Conservation (phyloP, 2,797 vertebrate species). For the Lagocephalus sceleratus region DNA sequence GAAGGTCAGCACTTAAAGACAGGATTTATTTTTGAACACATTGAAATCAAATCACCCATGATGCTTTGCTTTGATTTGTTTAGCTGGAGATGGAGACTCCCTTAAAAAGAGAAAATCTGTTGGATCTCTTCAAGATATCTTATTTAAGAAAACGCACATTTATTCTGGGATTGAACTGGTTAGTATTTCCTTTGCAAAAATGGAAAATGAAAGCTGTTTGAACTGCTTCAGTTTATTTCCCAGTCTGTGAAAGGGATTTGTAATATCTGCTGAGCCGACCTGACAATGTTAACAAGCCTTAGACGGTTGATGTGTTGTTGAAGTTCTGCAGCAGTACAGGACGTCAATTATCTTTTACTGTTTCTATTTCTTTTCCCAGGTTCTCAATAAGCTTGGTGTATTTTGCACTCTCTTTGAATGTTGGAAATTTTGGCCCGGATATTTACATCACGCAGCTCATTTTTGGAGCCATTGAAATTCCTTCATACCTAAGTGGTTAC, state of each 20-base stretch:
- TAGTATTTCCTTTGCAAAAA: neutral
- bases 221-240: no score
- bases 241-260: no score
- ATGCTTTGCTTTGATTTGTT: neutral
- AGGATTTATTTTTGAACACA: neutral
- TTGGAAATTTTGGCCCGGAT: conserved; percentile 54
- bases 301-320: no score
- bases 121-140: conserved; percentile 75
- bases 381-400: conserved; percentile 80
- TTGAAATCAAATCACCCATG: neutral
- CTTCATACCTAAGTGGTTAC: conserved; percentile 62
- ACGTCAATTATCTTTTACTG: no score
- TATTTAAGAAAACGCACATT: conserved; percentile 70
- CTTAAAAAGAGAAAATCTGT: conserved; percentile 37
- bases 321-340: no score
- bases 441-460: conserved; percentile 82
- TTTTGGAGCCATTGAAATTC: conserved; percentile 79
- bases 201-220: neutral
- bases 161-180: conserved; percentile 50
- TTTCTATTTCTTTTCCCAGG: conserved; percentile 54
- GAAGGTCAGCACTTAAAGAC: conserved; percentile 60
- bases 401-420: conserved; percentile 79
- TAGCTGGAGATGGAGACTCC: conserved; percentile 61
- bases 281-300: no score
- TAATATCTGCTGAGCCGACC: no score